Evolutionary conservation across 2,797 vertebrate species (phyloP).

Genomic region (Alca torda): DNA sequence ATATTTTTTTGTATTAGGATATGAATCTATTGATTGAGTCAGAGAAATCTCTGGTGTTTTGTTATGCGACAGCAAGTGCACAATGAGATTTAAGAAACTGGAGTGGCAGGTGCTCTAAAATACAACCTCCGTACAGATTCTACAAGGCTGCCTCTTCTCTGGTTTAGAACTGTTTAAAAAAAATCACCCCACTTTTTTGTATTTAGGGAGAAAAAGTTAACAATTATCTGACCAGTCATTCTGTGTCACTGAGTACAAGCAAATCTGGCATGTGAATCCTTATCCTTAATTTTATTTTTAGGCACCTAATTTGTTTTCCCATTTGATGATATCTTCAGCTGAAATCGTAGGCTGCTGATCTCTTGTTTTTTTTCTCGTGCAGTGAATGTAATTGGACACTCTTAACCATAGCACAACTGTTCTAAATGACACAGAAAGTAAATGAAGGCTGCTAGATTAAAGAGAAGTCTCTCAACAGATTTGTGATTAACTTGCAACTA

Average conservation of each 20-base stretch:
- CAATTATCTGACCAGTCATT: constrained; percentile 54
- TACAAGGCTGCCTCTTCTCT: not conserved
- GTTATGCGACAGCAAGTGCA: not conserved
- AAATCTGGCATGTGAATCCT: constrained; percentile 65
- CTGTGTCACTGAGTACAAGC: constrained; percentile 65
- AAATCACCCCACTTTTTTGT: not conserved
- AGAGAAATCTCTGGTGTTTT: not conserved
- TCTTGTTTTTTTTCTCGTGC: constrained; percentile 68
- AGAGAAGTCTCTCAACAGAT: constrained; percentile 67
- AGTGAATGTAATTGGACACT: constrained; percentile 73
- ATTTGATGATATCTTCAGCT: constrained; percentile 65
- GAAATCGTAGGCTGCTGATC: constrained; percentile 62
- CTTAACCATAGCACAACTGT: constrained; percentile 37
- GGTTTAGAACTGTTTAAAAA: not conserved
- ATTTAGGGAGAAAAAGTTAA: constrained; percentile 54
- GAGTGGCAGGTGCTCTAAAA: not conserved
- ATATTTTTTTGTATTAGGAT: not conserved
- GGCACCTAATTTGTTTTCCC: constrained; percentile 74
- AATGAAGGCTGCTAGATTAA: constrained; percentile 61
- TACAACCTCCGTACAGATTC: fast-evolving
- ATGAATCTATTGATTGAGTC: not conserved
- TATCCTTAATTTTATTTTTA: constrained; percentile 77
- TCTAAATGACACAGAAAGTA: constrained; percentile 51
- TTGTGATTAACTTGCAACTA: constrained; percentile 74
- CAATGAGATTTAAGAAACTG: not conserved